Conservation (phyloP, 2,113 vertebrate species). For the Leptosomus discolor region DNA sequence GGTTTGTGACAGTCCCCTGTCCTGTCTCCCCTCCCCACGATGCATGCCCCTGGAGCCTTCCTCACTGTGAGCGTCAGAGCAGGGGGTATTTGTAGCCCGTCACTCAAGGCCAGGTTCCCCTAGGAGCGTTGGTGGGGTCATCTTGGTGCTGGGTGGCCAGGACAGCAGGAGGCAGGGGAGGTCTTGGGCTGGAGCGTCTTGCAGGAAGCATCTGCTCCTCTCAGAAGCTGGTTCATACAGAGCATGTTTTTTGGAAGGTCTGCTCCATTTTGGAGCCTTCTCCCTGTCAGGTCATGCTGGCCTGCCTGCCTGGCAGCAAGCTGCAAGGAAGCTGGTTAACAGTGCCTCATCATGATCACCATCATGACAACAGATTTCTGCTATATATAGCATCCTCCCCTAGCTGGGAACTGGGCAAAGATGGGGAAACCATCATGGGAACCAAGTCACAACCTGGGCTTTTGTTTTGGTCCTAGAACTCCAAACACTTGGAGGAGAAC, state of each 20-base stretch:
- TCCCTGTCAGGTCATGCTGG: neutral
- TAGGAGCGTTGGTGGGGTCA: neutral
- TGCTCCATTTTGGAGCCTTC: neutral
- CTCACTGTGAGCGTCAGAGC: rapidly evolving
- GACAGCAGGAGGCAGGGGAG: neutral
- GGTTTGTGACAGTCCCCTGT: neutral
- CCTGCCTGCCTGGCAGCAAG: neutral
- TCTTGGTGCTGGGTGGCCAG: neutral
- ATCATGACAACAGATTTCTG: neutral
- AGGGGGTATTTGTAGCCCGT: neutral
- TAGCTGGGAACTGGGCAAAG: neutral
- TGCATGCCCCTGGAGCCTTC: neutral
- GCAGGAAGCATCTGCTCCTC: neutral
- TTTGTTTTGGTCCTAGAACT: neutral
- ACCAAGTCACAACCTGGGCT: neutral
- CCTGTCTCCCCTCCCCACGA: no score
- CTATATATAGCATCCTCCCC: neutral
- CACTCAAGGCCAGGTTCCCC: neutral
- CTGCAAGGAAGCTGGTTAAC: neutral
- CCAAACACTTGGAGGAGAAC: neutral
- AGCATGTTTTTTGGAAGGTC: neutral
- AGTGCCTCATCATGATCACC: neutral
- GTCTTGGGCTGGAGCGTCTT: neutral
- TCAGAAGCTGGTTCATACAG: neutral
- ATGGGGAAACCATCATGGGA: neutral